Evolutionary conservation across 2,113 vertebrate species (phyloP).

Genomic region (Tragelaphus strepsiceros): DNA sequence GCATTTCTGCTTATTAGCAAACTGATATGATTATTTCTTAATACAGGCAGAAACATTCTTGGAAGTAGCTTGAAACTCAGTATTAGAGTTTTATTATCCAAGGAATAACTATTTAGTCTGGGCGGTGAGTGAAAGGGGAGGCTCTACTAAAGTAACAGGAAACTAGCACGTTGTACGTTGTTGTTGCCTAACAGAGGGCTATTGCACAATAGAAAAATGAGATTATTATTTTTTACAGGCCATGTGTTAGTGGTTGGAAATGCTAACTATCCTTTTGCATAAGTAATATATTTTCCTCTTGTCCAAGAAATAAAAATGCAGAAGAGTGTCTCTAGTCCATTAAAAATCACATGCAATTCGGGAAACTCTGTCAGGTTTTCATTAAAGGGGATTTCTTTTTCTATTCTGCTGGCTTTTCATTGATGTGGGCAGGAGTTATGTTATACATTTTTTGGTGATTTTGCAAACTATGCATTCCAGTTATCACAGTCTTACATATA

Average conservation of each 20-base stretch:
- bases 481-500: not conserved
- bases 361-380: conserved; percentile 52
- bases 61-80: conserved; percentile 49
- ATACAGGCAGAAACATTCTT: conserved; percentile 55
- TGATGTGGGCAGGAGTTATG: conserved; percentile 19
- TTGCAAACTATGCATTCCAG: not conserved
- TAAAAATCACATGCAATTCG: conserved; percentile 55
- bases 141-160: conserved; percentile 43
- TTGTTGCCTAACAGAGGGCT: conserved; percentile 13
- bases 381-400: conserved; percentile 30
- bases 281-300: conserved; percentile 59
- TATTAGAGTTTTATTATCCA: conserved; percentile 51
- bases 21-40: conserved; percentile 47
- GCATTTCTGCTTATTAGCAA: conserved; percentile 55
- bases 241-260: conserved; percentile 67
- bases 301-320: conserved; percentile 54
- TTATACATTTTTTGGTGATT: conserved; percentile 19
- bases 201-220: conserved; percentile 55
- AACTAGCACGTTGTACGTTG: conserved; percentile 37
- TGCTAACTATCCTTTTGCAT: conserved; percentile 31
- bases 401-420: conserved; percentile 23
- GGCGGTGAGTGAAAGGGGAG: conserved; percentile 1
- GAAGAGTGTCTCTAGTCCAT: conserved; percentile 43
- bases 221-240: conserved; percentile 27
- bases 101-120: conserved; percentile 49